These are phyloP conservation scores for Malurus elegans DNA, from an alignment of 2,113 vertebrate genomes.

Conservation along the genomic window DNA sequence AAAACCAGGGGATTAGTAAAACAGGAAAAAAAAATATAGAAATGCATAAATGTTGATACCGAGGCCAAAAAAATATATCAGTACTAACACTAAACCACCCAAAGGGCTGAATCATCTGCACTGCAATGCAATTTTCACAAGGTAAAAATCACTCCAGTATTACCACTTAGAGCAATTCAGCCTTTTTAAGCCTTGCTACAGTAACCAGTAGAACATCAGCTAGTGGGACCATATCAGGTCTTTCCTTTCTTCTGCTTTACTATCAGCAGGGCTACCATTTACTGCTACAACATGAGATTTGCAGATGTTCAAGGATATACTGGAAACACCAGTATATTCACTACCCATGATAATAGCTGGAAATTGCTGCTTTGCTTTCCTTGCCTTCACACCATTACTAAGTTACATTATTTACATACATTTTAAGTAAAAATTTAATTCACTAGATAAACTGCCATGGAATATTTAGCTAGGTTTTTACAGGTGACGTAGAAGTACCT, in stretches of 20 bases:
- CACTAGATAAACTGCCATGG: not conserved
- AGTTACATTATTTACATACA: not conserved
- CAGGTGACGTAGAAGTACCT: not conserved
- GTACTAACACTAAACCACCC: not conserved
- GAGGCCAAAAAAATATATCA: not conserved
- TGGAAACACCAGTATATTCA: not conserved
- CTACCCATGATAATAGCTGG: not conserved
- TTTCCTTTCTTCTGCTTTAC: not conserved
- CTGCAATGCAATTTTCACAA: not conserved
- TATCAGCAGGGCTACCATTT: not conserved
- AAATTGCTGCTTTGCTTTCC: not conserved
- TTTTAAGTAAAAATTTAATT: not conserved
- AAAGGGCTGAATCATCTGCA: accelerated
- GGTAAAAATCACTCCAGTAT: not conserved
- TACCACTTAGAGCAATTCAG: not conserved
- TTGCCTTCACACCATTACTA: not conserved
- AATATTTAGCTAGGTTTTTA: not conserved
- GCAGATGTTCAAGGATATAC: not conserved
- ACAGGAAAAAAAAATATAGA: not conserved
- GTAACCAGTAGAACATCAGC: not conserved
- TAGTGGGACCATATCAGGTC: not conserved
- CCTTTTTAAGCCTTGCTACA: not conserved
- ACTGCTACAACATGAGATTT: not conserved
- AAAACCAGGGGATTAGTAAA: not conserved
- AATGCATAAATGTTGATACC: not conserved